These are phyloP conservation scores for Rhodeus uyekii DNA, from an alignment of 2,797 vertebrate genomes.

Conservation along the genomic window DNA sequence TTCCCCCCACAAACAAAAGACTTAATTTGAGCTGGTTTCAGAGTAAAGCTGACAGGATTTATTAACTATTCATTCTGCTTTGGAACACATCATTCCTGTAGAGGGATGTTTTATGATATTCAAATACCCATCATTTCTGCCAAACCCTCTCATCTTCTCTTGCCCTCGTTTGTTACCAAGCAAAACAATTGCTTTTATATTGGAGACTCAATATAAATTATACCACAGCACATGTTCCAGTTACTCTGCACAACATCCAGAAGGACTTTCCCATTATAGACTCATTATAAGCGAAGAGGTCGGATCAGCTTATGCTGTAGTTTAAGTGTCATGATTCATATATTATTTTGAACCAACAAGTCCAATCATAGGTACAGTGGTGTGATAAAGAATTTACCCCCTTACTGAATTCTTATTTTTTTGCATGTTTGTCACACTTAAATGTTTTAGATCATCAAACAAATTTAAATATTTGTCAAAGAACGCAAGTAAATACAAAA, in stretches of 20 bases:
- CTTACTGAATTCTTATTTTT: too few relatives aligned
- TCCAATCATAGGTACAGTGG: not conserved
- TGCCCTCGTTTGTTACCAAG: conserved; percentile 72
- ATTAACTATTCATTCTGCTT: conserved; percentile 57
- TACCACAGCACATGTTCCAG: conserved; percentile 69
- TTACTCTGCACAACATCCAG: conserved; percentile 65
- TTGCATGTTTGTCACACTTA: too few relatives aligned
- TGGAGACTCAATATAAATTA: conserved; percentile 73
- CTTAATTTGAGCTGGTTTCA: not conserved
- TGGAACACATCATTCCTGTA: conserved; percentile 72
- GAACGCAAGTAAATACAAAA: too few relatives aligned
- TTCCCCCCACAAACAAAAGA: not conserved
- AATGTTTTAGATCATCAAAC: too few relatives aligned
- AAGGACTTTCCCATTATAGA: conserved; percentile 54
- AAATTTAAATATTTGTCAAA: too few relatives aligned
- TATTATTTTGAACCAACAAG: not conserved
- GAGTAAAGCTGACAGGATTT: conserved; percentile 59
- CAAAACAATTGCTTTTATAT: conserved; percentile 72
- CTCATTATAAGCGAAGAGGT: conserved; percentile 47
- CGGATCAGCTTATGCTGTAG: conserved; percentile 30
- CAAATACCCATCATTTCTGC: conserved; percentile 70
- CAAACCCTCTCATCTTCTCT: conserved; percentile 71
- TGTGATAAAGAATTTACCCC: too few relatives aligned
- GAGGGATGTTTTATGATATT: conserved; percentile 71
- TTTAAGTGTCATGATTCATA: conserved; percentile 12